Evolutionary conservation across 1,140 invertebrate species (phyloP).

Genomic region (Ips typographus): DNA sequence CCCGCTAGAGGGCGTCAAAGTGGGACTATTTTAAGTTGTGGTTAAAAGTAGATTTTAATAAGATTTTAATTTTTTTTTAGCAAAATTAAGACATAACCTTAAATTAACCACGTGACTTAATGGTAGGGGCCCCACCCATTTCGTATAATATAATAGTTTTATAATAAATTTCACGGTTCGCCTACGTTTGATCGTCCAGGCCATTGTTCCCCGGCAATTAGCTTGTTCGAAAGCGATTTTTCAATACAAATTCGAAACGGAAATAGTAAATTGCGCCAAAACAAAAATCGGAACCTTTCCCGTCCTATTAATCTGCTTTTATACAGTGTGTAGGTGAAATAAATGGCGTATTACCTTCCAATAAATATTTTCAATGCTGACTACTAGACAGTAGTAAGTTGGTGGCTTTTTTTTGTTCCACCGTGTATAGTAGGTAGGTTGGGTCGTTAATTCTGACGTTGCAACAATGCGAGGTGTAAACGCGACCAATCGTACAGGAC

Average conservation of each 20-base stretch:
- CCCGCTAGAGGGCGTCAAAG: too few species aligned
- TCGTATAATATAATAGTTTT: too few species aligned
- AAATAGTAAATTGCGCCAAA: not conserved
- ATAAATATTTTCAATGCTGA: constrained; percentile 35
- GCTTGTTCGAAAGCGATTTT: constrained; percentile 1
- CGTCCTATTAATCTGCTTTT: constrained; percentile 29
- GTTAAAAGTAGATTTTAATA: too few species aligned
- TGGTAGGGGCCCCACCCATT: constrained; percentile 7
- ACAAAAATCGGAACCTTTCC: not conserved
- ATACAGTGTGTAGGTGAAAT: constrained; percentile 30
- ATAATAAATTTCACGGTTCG: constrained; percentile 5
- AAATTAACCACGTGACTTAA: too few species aligned
- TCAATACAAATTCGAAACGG: not conserved
- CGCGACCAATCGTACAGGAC: too few species aligned
- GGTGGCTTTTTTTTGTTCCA: constrained; percentile 27
- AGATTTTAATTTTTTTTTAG: too few species aligned
- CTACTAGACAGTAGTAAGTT: constrained; percentile 35
- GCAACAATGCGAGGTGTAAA: too few species aligned
- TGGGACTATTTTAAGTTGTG: too few species aligned
- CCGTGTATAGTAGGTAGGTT: constrained; percentile 25
- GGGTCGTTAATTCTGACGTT: constrained; percentile 13
- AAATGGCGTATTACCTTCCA: constrained; percentile 33
- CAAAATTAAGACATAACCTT: too few species aligned
- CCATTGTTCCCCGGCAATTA: constrained; percentile 2
- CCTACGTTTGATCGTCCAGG: not conserved